Evolutionary conservation across 2,888 invertebrate species (phyloP).

Genomic region (Andrena dorsata): DNA sequence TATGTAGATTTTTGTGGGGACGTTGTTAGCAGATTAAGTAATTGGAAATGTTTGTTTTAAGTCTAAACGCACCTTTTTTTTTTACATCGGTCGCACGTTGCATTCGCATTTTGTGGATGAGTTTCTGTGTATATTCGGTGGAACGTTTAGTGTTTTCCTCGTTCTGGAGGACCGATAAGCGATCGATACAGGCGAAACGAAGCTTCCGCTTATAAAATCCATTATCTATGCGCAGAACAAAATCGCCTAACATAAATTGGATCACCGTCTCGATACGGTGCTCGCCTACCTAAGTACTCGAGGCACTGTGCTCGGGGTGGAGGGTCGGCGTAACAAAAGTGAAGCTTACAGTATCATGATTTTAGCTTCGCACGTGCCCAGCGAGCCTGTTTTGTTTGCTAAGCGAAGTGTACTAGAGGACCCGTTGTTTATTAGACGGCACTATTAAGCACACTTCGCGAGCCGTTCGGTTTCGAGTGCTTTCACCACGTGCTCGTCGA

Average conservation of each 20-base stretch:
- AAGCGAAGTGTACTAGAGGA: constrained; percentile 80
- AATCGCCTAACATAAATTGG: constrained; percentile 57
- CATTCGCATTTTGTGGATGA: not conserved
- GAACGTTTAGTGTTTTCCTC: not conserved
- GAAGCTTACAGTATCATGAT: constrained; percentile 83
- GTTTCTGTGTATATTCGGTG: constrained; percentile 11
- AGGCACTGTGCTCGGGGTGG: constrained; percentile 69
- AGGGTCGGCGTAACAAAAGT: constrained; percentile 77
- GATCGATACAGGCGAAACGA: constrained; percentile 52
- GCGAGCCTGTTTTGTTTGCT: constrained; percentile 78
- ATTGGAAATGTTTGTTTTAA: no score
- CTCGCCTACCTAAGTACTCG: constrained; percentile 55
- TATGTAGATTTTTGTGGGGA: not conserved
- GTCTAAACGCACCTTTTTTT: no score
- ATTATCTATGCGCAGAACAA: constrained; percentile 44
- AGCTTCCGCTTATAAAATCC: constrained; percentile 56
- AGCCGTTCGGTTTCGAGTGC: constrained; percentile 60
- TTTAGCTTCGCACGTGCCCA: constrained; percentile 83
- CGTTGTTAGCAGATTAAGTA: no score
- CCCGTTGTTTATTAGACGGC: constrained; percentile 76
- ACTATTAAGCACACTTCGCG: constrained; percentile 74
- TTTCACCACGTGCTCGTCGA: constrained; percentile 52
- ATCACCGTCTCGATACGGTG: constrained; percentile 41
- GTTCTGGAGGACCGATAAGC: constrained; percentile 32
- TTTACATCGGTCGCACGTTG: no score